Evolutionary conservation across 2,113 vertebrate species (phyloP).

Genomic region (Antennarius striatus): DNA sequence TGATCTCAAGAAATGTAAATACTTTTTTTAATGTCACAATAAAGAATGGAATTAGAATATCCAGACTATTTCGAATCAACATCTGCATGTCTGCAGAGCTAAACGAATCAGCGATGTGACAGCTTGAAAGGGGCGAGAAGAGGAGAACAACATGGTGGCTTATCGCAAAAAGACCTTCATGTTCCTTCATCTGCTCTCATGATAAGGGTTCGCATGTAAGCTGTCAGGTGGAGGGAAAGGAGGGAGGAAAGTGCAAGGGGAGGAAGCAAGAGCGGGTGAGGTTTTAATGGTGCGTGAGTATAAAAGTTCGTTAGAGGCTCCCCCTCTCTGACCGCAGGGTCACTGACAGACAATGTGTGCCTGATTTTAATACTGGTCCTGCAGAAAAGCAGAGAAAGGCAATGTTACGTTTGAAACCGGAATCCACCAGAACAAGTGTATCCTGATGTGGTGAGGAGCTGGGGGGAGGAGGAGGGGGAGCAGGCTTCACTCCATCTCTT

Average conservation of each 20-base stretch:
- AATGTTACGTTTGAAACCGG: slow-evolving; percentile 84
- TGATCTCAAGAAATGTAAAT: not conserved
- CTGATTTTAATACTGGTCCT: slow-evolving; percentile 65
- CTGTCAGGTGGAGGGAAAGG: slow-evolving; percentile 30
- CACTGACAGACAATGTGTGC: slow-evolving; percentile 65
- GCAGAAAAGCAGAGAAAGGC: slow-evolving; percentile 73
- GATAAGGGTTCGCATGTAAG: slow-evolving; percentile 35
- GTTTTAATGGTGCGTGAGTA: slow-evolving; percentile 63
- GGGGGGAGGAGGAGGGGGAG: slow-evolving; percentile 55
- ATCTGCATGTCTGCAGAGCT: not conserved
- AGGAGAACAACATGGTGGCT: not conserved
- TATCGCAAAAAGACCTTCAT: slow-evolving; percentile 23
- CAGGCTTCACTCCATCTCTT: slow-evolving; percentile 59
- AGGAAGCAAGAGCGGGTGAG: slow-evolving; percentile 62
- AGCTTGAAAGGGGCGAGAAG: not conserved
- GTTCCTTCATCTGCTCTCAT: slow-evolving; percentile 39
- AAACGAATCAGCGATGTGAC: slow-evolving; percentile 8
- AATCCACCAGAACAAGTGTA: slow-evolving; percentile 83
- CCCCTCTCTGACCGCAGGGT: slow-evolving; percentile 74
- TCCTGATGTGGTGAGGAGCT: slow-evolving; percentile 84
- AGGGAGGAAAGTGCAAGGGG: slow-evolving; percentile 33
- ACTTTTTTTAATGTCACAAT: not conserved
- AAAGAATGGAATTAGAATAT: not conserved
- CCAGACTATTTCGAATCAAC: not conserved
- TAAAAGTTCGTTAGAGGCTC: slow-evolving; percentile 74